phyloP scores from a whole-genome alignment of 2,888 invertebrate species.

The Cosmopolites sordidus region DNA sequence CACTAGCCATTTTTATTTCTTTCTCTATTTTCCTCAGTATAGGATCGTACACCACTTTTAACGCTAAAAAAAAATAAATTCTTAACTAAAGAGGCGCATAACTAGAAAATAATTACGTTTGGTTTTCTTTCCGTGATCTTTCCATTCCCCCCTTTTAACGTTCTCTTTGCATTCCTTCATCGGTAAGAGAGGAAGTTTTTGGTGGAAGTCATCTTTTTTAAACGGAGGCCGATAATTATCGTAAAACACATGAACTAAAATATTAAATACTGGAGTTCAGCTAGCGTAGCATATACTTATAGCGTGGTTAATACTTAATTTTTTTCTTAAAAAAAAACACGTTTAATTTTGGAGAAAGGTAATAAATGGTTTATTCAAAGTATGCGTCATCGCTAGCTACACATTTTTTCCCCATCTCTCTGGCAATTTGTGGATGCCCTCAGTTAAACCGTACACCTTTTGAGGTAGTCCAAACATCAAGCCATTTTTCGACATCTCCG shows the following conservation, averaged over 20 bases:
- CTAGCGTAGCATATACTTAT: too few relatives aligned
- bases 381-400: too few relatives aligned
- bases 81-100: background rate
- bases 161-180: slow-evolving; percentile 27
- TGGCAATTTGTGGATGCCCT: too few relatives aligned
- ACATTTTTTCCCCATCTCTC: too few relatives aligned
- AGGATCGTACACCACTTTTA: slow-evolving; percentile 26
- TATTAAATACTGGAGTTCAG: background rate
- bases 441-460: too few relatives aligned
- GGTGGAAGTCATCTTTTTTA: background rate
- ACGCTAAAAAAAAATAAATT: slow-evolving; percentile 19
- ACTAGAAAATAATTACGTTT: background rate
- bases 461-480: too few relatives aligned
- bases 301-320: background rate
- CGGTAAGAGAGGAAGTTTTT: slow-evolving; percentile 16
- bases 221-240: slow-evolving; percentile 26
- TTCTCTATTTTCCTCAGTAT: slow-evolving; percentile 19
- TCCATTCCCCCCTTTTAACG: slow-evolving; percentile 26
- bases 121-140: slow-evolving; percentile 3
- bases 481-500: too few relatives aligned
- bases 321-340: too few relatives aligned
- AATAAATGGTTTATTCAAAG: too few relatives aligned
- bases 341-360: too few relatives aligned
- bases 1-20: slow-evolving; percentile 11
- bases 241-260: slow-evolving; percentile 32